phyloP scores from a whole-genome alignment of 37 sponge, comb jelly and placozoan genomes.

The Halichondria panicea region DNA sequence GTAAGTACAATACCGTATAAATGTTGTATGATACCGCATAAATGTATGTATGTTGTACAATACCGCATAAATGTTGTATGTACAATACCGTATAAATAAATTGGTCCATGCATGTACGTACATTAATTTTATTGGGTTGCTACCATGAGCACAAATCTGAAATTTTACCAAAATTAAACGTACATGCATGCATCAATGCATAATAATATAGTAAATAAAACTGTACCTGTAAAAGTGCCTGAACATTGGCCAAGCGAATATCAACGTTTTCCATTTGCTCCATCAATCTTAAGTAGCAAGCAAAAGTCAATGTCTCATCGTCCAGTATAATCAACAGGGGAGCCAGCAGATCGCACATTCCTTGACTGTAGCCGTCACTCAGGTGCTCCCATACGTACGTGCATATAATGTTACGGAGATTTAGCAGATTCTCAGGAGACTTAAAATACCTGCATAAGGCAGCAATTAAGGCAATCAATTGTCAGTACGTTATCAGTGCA shows the following conservation, averaged over 20 bases:
- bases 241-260: conserved; percentile 54
- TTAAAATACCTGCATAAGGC: conserved; percentile 58
- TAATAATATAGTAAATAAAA: neutral
- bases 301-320: conserved; percentile 60
- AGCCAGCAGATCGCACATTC: conserved; percentile 96
- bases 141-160: too few relatives aligned
- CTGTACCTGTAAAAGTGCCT: conserved; percentile 70
- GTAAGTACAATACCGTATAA: too few relatives aligned
- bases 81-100: too few relatives aligned
- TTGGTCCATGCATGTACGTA: too few relatives aligned
- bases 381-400: conserved; percentile 85
- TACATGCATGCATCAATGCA: too few relatives aligned
- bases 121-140: too few relatives aligned
- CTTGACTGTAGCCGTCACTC: conserved; percentile 76
- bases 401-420: conserved; percentile 68
- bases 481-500: neutral
- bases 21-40: too few relatives aligned
- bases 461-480: too few relatives aligned
- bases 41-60: too few relatives aligned
- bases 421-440: conserved; percentile 37
- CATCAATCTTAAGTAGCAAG: conserved; percentile 73
- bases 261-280: conserved; percentile 50
- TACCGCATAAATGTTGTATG: too few relatives aligned
- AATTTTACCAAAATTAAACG: too few relatives aligned
- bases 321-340: conserved; percentile 90